Percentiles rank a stretch among this genome's conserved stretches.
These are phyloP conservation scores for Dasyurus viverrinus DNA, from an alignment of 2,113 vertebrate species.

Conservation along the genomic window DNA sequence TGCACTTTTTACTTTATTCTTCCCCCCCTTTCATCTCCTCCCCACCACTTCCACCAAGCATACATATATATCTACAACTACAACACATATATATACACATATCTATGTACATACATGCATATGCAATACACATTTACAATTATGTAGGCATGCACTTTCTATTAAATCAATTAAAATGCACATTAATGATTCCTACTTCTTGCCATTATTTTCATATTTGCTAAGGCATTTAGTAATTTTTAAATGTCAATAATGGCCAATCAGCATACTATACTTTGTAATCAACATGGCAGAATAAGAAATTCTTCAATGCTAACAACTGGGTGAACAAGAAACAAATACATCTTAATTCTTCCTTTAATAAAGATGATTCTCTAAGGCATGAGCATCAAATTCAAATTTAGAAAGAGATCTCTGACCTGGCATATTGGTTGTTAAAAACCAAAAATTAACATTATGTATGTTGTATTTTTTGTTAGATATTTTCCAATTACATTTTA, in stretches of 20 bases:
- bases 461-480: background rate
- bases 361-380: background rate
- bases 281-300: constrained; percentile 34
- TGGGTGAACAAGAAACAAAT: constrained; percentile 21
- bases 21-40: too few relatives aligned
- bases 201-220: background rate
- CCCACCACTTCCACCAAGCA: too few relatives aligned
- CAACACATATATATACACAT: too few relatives aligned
- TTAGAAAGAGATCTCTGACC: background rate
- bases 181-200: background rate
- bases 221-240: constrained; percentile 2
- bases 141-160: background rate
- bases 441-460: background rate
- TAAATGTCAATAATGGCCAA: constrained; percentile 6
- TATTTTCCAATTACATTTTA: background rate
- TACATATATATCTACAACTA: too few relatives aligned
- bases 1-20: too few relatives aligned
- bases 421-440: background rate
- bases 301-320: constrained; percentile 9
- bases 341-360: constrained; percentile 9
- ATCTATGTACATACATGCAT: too few relatives aligned
- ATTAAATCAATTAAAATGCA: constrained; percentile 36
- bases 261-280: constrained; percentile 17
- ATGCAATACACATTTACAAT: too few relatives aligned
- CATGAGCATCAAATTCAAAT: background rate